Conservation (phyloP, 2,797 vertebrate genomes). For the Lepilemur septentrionalis region DNA sequence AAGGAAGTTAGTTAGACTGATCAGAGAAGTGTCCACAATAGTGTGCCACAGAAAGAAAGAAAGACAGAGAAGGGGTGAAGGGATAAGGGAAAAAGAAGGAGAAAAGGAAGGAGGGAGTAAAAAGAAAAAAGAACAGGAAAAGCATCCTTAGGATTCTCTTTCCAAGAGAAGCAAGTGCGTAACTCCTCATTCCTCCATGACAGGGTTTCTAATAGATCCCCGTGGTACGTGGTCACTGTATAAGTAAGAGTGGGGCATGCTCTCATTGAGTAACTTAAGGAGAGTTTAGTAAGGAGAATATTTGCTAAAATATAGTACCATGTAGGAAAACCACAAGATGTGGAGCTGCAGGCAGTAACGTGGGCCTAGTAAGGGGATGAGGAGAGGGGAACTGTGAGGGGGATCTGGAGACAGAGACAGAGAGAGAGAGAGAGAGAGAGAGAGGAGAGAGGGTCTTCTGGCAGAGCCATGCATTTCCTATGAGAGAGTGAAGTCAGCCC, state of each 20-base stretch:
- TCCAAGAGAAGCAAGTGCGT: not conserved
- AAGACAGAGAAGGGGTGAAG: too few species aligned
- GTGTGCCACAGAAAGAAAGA: not conserved
- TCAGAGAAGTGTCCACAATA: not conserved
- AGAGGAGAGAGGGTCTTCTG: not conserved
- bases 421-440: too few species aligned
- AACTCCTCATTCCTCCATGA: not conserved
- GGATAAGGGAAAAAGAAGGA: too few species aligned
- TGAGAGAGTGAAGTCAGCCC: not conserved
- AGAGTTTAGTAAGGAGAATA: not conserved
- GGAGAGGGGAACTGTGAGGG: too few species aligned
- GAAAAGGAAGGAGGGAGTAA: accelerated
- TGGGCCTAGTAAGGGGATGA: not conserved
- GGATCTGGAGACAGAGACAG: not conserved
- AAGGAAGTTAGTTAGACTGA: not conserved
- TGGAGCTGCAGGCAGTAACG: not conserved
- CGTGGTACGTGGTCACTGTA: not conserved
- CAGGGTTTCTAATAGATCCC: not conserved
- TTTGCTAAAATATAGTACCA: not conserved
- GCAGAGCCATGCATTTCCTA: not conserved
- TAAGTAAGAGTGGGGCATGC: not conserved
- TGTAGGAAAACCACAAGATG: not conserved
- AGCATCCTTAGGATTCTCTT: too few species aligned
- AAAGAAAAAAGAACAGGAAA: too few species aligned
- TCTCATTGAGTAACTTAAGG: not conserved